Evolutionary conservation across 2,888 invertebrate species (phyloP).

Genomic region (Epirrita christyi): DNA sequence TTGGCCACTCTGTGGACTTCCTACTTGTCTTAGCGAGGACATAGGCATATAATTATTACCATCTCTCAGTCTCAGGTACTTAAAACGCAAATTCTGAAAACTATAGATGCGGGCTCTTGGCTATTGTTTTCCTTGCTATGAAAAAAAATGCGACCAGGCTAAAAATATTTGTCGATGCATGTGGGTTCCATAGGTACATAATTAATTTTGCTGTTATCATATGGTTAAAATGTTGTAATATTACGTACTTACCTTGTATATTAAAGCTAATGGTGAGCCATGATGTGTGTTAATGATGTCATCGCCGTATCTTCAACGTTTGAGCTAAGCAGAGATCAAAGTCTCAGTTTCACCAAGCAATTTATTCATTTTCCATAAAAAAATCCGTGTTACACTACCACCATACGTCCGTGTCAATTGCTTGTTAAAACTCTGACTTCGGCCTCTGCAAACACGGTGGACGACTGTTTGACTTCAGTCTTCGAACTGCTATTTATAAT

Average conservation of each 20-base stretch:
- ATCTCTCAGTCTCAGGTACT: conserved; percentile 37
- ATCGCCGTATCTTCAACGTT: conserved; percentile 36
- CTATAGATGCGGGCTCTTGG: conserved; percentile 44
- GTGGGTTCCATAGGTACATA: conserved; percentile 24
- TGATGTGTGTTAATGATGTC: conserved; percentile 52
- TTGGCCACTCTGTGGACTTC: conserved; percentile 48
- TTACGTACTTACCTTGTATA: neutral
- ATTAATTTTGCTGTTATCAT: conserved; percentile 26
- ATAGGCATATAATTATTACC: conserved; percentile 34
- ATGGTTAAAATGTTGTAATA: conserved; percentile 11
- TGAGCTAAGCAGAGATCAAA: conserved; percentile 34
- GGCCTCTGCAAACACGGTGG: conserved; percentile 34
- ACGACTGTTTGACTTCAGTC: conserved; percentile 29
- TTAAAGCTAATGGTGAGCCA: conserved; percentile 31
- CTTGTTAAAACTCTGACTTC: no score
- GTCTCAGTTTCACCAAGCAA: no score
- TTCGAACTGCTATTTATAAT: conserved; percentile 16
- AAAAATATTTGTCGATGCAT: conserved; percentile 29
- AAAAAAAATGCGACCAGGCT: conserved; percentile 27
- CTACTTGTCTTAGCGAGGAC: conserved; percentile 42
- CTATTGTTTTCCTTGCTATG: conserved; percentile 30
- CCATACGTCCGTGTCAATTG: no score
- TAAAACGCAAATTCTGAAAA: conserved; percentile 43
- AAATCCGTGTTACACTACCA: no score
- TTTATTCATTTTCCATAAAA: no score